Base-by-base conservation (phyloP, 2,888 invertebrate genomes). In the Drosophila kuntzei region DNA sequence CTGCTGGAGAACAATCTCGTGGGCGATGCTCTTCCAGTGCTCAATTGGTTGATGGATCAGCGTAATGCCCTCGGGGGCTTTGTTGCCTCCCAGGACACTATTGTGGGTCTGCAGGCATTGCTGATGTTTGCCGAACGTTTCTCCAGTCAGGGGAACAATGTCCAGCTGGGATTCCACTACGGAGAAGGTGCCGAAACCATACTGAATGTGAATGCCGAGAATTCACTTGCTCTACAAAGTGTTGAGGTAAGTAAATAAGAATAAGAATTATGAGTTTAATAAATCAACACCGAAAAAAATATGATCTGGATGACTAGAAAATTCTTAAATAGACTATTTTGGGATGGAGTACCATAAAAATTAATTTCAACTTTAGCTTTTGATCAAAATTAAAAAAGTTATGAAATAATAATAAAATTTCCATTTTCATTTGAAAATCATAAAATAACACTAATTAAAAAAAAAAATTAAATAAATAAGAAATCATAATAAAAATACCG, bases 201-300 rank as follows among this genome's bases (percentile, higher is more conserved):
- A 4, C 95, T 97, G 86, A 95, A 94, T 90, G 94, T 97, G 12
- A 96, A 95, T 89, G 94, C 94, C 41, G 95, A 95, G 73, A 98
- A 97, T 87, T 94, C 96, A 0, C 95, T 98, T 93, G 96, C 97
- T 57, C 94, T 97, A 46, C 98, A 98, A 90, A 95, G 95, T 71
- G 94, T 95, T 84, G 94, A 95, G 86, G 97, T 97, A 91, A 67
- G 47, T 39, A 4, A 18, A 12, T 1, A 1, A 2, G 12, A 22
- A 22, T 22, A 22, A 22, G 2, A 22, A 22, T 22, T 22, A 22
- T 3, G 4, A 4, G 22, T 22, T 22, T 3, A 22, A 22, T 3
- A 22, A 22, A 22, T 3, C 4, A 22, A 22, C 22, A 22, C 4
- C 4, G 2, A 22, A 3, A 22, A 22, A 3, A 4, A 22, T 22